phyloP scores from a whole-genome alignment of 2,113 vertebrate genomes.

The Tenrec ecaudatus region DNA sequence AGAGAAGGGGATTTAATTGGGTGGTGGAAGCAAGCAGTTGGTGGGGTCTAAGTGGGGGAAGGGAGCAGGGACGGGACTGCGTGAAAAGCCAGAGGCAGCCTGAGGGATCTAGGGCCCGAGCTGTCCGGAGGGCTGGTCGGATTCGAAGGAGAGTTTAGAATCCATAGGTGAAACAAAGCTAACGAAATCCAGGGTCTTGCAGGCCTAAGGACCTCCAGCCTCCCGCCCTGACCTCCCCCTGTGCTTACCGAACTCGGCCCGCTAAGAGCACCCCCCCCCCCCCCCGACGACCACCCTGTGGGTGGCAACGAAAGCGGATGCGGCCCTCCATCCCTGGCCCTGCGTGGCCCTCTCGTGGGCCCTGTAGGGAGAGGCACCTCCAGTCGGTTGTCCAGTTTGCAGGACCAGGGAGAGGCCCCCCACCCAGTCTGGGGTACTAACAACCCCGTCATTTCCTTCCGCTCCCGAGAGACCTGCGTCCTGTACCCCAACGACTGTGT shows the following conservation, averaged over 20 bases:
- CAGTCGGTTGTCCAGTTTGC: background rate
- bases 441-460: background rate
- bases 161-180: background rate
- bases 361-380: background rate
- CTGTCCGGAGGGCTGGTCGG: background rate
- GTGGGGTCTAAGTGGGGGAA: background rate
- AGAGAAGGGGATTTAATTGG: background rate
- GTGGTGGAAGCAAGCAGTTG: too few relatives aligned
- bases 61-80: background rate
- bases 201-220: background rate
- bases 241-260: background rate
- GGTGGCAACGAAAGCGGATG: fast-evolving
- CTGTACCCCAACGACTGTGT: background rate
- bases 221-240: background rate
- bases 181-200: constrained; percentile 70
- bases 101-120: background rate
- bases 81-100: too few relatives aligned
- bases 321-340: background rate
- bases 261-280: background rate
- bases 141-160: background rate
- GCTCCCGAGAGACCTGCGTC: background rate
- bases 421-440: background rate
- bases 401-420: too few relatives aligned
- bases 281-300: fast-evolving
- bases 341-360: background rate